Base-by-base conservation (phyloP, 1,140 invertebrate species). In the Caenorhabditis remanei region DNA sequence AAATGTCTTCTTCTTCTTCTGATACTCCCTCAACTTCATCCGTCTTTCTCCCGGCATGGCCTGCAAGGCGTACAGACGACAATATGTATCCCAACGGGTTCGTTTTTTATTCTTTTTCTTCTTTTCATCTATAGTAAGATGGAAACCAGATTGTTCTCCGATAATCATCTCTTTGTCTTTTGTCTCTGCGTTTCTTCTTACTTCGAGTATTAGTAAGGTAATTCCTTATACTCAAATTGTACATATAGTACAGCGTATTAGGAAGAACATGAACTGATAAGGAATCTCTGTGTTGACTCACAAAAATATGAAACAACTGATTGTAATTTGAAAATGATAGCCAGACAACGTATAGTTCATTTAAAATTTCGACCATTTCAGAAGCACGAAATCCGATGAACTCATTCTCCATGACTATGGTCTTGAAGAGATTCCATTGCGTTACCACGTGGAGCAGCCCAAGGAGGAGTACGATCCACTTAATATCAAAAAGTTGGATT, bases 21-120 rank as follows among this genome's bases (percentile, higher is more conserved):
- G 71, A 50, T 24, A 50, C 71, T 16, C 71, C 71, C 4, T 79
- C 71, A 48, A 79, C 71, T 11, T 79, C 71, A 14, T 79, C 71
- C n/a, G 46, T 79, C 19, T 79, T 50, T 53, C 71, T 79, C 41
- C 71, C 71, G 8, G 46, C 71, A 13, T 79, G 71, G 71, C 46
- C 71, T 2, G 11, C 71, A 24, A 6, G 71, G 6, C 43, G 71
- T 13, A 79, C 71, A 46, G 71, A 79, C n/a, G 71, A 13, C 21
- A 79, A 79, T 79, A 43, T 79, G 71, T 79, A 79, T 79, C 71
- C 71, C 0, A 79, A 79, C n/a, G 71, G 71, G 71, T 79, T 24
- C 9, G 71, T 79, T 46, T n/a, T 43, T 71, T 7, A 0, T 5
- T 7, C 8, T 71, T 46, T 43, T 46, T 67, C 63, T 40, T 11